Evolutionary conservation across 2,113 vertebrate genomes (phyloP).

Genomic region (Turdus rufiventris): DNA sequence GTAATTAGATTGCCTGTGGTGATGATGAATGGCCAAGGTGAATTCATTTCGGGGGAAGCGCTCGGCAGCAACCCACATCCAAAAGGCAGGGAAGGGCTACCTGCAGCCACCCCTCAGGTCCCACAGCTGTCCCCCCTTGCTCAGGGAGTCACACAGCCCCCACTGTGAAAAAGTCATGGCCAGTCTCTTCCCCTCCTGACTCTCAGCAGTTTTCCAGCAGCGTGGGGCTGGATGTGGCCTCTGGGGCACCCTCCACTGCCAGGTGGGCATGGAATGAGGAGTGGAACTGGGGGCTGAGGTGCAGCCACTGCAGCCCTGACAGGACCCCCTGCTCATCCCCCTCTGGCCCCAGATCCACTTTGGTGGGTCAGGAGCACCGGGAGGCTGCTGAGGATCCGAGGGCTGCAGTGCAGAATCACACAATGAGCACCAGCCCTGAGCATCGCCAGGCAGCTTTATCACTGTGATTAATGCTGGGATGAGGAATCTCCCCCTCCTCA

Average conservation of each 20-base stretch:
- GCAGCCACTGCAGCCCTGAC: neutral
- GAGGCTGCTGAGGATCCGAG: rapidly evolving
- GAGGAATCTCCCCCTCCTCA: neutral
- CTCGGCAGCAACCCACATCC: neutral
- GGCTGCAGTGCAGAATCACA: rapidly evolving
- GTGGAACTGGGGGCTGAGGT: neutral
- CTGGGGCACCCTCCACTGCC: neutral
- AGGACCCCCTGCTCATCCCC: neutral
- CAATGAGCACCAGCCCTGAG: neutral
- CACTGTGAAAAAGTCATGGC: rapidly evolving
- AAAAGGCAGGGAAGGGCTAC: neutral
- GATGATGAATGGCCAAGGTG: slow-evolving; percentile 74
- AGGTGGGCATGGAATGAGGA: neutral
- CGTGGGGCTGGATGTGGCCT: rapidly evolving
- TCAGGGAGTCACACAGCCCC: neutral
- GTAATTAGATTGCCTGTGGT: slow-evolving; percentile 77
- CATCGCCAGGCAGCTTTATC: neutral
- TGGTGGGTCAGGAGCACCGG: rapidly evolving
- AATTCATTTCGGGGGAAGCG: slow-evolving; percentile 49
- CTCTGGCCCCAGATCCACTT: rapidly evolving
- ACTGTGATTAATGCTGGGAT: neutral
- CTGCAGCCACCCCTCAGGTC: neutral
- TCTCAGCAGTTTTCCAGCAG: neutral
- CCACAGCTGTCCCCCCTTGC: neutral
- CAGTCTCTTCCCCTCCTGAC: neutral